Percentiles rank a stretch among this genome's conserved stretches.
Evolutionary conservation across 1,140 invertebrate genomes (phyloP).

Genomic region (Medauroidea extradentata): DNA sequence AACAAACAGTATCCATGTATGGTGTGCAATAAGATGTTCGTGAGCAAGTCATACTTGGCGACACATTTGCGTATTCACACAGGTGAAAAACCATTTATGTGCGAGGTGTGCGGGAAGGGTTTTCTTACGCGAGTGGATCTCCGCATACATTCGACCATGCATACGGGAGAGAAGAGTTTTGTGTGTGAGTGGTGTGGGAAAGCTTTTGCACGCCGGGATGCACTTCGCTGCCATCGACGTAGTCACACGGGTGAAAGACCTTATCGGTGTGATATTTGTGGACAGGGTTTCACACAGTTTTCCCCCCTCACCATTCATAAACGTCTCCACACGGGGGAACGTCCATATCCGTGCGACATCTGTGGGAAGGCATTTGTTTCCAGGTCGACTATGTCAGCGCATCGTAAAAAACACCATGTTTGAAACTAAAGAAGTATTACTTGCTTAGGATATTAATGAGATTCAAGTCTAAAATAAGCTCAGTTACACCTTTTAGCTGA

Average conservation of each 20-base stretch:
- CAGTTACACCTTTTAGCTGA: no score
- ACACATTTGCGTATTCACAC: conserved; percentile 86
- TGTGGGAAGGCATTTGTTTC: conserved; percentile 60
- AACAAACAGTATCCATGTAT: conserved; percentile 61
- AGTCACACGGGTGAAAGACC: conserved; percentile 30
- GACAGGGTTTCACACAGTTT: conserved; percentile 59
- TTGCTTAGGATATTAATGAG: no score
- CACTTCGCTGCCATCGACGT: conserved; percentile 60
- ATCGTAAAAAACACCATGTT: conserved; percentile 52
- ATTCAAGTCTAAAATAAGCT: no score
- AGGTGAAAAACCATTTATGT: conserved; percentile 70
- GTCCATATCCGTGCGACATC: conserved; percentile 72
- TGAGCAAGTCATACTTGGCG: conserved; percentile 72
- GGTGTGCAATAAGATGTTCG: conserved; percentile 63
- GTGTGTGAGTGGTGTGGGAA: conserved; percentile 62
- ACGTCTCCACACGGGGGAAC: conserved; percentile 69
- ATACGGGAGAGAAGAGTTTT: conserved; percentile 67
- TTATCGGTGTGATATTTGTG: conserved; percentile 54
- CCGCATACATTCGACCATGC: conserved; percentile 60
- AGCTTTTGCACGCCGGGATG: conserved; percentile 64
- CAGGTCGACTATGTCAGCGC: conserved; percentile 55
- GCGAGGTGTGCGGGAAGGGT: conserved; percentile 60
- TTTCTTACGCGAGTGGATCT: conserved; percentile 54
- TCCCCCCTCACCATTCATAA: conserved; percentile 60
- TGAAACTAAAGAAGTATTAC: conserved; percentile 6